Evolutionary conservation across 2,797 vertebrate genomes (phyloP).

Genomic region (Parotocinclus haroldoi): DNA sequence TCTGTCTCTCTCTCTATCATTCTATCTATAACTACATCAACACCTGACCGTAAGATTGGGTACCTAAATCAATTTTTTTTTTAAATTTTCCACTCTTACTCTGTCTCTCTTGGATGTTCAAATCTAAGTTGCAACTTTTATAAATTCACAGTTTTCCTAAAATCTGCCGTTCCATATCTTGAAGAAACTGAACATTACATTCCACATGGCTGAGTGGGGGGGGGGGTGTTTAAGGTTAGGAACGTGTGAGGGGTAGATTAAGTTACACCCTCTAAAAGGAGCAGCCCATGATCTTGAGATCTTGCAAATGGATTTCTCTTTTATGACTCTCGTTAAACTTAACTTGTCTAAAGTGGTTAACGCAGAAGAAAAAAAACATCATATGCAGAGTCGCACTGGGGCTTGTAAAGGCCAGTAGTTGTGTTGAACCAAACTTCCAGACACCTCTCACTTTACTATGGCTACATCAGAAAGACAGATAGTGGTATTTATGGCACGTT

Average conservation of each 20-base stretch:
- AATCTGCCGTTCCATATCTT: slow-evolving; percentile 17
- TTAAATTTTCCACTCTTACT: too few relatives aligned
- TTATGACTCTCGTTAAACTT: slow-evolving; percentile 68
- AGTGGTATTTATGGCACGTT: slow-evolving; percentile 42
- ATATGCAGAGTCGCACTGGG: slow-evolving; percentile 59
- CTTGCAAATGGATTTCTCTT: slow-evolving; percentile 59
- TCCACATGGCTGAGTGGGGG: slow-evolving; percentile 36
- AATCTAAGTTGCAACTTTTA: too few relatives aligned
- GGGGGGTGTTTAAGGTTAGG: slow-evolving; percentile 29
- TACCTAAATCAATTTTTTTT: too few relatives aligned
- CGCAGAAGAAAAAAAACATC: slow-evolving; percentile 60
- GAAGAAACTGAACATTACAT: slow-evolving; percentile 7
- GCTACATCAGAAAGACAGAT: slow-evolving; percentile 20
- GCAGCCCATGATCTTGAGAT: slow-evolving; percentile 37
- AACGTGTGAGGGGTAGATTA: slow-evolving; percentile 34
- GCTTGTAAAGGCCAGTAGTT: slow-evolving; percentile 58
- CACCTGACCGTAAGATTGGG: too few relatives aligned
- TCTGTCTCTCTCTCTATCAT: too few relatives aligned
- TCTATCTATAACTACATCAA: too few relatives aligned
- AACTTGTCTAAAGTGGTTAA: slow-evolving; percentile 69
- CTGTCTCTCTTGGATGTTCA: too few relatives aligned
- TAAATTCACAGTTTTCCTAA: too few relatives aligned
- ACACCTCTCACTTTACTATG: slow-evolving; percentile 39
- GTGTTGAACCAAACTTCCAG: slow-evolving; percentile 54
- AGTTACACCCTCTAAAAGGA: slow-evolving; percentile 49